Evolutionary conservation across 2,797 vertebrate species (phyloP).

Genomic region (Siniperca undulata): DNA sequence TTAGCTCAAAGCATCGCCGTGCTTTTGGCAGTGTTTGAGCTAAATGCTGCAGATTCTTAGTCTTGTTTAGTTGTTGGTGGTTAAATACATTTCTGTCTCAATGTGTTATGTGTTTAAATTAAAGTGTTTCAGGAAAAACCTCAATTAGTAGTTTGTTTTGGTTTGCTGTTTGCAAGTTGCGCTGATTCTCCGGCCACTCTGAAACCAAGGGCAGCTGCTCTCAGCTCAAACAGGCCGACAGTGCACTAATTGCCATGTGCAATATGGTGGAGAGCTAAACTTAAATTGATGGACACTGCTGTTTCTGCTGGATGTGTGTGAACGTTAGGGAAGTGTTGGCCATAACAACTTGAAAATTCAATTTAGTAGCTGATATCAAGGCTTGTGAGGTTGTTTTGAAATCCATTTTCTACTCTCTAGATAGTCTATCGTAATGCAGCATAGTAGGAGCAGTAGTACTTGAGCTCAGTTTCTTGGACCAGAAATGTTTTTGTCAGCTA

Average conservation of each 20-base stretch:
- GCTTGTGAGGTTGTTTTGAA: background rate
- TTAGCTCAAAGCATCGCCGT: no score
- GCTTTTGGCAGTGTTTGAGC: no score
- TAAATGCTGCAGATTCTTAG: background rate
- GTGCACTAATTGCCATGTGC: background rate
- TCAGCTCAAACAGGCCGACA: background rate
- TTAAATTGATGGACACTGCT: background rate
- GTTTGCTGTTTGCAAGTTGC: no score
- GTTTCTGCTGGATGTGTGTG: background rate
- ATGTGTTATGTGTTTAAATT: no score
- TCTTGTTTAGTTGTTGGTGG: background rate
- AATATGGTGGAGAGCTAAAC: background rate
- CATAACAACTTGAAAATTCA: background rate
- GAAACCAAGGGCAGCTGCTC: background rate
- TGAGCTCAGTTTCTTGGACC: no score
- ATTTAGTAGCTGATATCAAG: background rate
- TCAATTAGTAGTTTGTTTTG: no score
- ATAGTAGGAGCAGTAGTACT: background rate
- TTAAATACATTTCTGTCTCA: no score
- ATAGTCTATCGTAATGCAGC: background rate
- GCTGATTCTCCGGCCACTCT: no score
- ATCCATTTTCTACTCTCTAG: background rate
- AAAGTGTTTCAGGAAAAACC: no score
- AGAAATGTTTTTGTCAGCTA: no score
- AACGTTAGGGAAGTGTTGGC: background rate